Conservation (phyloP, 2,888 invertebrate species). For the Lasioglossum malachurum region DNA sequence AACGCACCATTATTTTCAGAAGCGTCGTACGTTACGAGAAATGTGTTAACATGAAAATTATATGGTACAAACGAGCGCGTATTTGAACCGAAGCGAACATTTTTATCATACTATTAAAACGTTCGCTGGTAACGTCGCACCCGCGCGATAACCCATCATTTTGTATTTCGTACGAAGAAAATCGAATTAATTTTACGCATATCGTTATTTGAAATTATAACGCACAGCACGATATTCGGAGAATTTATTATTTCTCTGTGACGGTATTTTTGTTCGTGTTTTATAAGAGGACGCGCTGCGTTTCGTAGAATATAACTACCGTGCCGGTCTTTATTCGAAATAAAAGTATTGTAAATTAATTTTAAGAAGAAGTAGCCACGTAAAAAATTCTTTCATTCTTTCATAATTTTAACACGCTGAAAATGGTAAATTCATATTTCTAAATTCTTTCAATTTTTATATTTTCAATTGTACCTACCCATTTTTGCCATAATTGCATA, state of each 20-base stretch:
- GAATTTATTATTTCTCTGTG: constrained; percentile 6
- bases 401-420: too few species aligned
- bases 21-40: background rate
- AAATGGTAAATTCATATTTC: too few species aligned
- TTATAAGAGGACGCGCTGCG: background rate
- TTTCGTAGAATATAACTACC: background rate
- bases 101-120: background rate
- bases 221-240: background rate
- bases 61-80: background rate
- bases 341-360: too few species aligned
- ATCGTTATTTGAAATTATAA: background rate
- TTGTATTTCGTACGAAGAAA: background rate
- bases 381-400: too few species aligned
- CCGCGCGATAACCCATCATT: background rate
- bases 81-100: background rate
- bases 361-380: too few species aligned
- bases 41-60: background rate
- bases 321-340: too few species aligned
- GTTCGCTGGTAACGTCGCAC: background rate
- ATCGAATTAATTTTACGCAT: background rate
- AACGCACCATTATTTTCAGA: background rate
- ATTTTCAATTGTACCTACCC: too few species aligned
- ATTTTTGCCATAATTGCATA: too few species aligned
- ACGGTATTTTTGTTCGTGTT: background rate
- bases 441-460: too few species aligned